phyloP scores from a whole-genome alignment of 2,113 vertebrate species.

The Ceyx cyanopectus region DNA sequence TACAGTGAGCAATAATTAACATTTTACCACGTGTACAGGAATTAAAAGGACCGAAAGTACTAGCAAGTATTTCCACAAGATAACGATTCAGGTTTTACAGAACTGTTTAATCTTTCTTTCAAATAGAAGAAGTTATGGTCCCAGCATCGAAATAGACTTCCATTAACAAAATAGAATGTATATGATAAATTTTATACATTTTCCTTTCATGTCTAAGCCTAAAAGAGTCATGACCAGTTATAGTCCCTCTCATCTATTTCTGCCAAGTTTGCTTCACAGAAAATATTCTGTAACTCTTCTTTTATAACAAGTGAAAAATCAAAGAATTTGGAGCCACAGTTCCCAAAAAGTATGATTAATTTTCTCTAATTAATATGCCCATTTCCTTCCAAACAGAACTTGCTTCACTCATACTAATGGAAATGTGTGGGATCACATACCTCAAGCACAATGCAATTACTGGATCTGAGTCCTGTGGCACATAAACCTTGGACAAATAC shows the following conservation, averaged over 20 bases:
- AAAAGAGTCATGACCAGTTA: conserved; percentile 42
- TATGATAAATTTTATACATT: not conserved
- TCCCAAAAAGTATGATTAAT: not conserved
- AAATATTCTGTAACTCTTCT: not conserved
- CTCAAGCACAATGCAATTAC: no score
- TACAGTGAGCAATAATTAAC: conserved; percentile 19
- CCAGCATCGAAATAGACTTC: not conserved
- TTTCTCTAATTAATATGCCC: not conserved
- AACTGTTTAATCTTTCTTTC: not conserved
- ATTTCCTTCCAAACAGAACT: not conserved
- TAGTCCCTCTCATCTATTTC: not conserved
- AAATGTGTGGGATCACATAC: not conserved
- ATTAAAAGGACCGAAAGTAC: not conserved
- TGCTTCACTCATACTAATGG: not conserved
- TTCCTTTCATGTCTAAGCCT: not conserved
- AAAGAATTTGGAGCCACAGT: not conserved
- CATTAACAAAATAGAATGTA: conserved; percentile 18
- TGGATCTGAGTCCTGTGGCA: no score
- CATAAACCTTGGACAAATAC: no score
- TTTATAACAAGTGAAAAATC: not conserved
- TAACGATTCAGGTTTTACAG: conserved; percentile 14
- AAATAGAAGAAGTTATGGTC: not conserved
- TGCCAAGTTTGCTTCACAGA: not conserved
- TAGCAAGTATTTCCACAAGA: not conserved
- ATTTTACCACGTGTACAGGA: not conserved